phyloP scores from a whole-genome alignment of 2,888 invertebrate genomes.

The Cremastobaeus sp. region DNA sequence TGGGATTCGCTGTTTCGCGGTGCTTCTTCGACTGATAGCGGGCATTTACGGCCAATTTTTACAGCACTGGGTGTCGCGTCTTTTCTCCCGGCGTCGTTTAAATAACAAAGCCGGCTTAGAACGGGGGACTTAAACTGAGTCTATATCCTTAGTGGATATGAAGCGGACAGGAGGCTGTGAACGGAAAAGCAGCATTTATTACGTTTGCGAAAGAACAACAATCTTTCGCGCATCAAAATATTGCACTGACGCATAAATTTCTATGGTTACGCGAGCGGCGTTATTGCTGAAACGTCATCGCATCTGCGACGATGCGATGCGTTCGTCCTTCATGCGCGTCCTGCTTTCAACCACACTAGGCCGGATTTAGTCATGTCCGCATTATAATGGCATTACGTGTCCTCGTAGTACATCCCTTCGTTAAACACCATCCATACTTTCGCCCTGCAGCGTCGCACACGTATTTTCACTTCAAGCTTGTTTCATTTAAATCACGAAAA shows the following conservation, averaged over 20 bases:
- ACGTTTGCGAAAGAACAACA: constrained; percentile 31
- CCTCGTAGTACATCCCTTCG: constrained; percentile 70
- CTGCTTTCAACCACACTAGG: constrained; percentile 50
- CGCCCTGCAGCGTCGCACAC: constrained; percentile 43
- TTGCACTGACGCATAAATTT: constrained; percentile 64
- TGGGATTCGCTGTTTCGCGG: background rate
- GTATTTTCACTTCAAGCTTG: constrained; percentile 55
- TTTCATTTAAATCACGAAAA: constrained; percentile 57
- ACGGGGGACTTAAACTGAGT: constrained; percentile 12
- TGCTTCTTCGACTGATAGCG: background rate
- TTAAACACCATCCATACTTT: constrained; percentile 60
- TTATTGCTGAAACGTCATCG: constrained; percentile 70
- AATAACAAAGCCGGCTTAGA: constrained; percentile 24
- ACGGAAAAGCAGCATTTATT: constrained; percentile 12
- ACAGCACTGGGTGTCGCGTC: too few relatives aligned
- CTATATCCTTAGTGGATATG: constrained; percentile 24
- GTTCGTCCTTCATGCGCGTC: constrained; percentile 52
- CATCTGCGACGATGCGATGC: constrained; percentile 64
- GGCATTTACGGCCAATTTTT: constrained; percentile 18
- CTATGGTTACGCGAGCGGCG: constrained; percentile 67
- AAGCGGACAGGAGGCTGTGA: constrained; percentile 6
- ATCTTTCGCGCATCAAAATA: too few relatives aligned
- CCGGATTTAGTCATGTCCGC: constrained; percentile 72
- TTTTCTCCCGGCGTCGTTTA: constrained; percentile 14
- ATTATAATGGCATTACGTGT: constrained; percentile 76